Evolutionary conservation across 2,113 vertebrate species (phyloP).

Genomic region (Chloroceryle aenea): DNA sequence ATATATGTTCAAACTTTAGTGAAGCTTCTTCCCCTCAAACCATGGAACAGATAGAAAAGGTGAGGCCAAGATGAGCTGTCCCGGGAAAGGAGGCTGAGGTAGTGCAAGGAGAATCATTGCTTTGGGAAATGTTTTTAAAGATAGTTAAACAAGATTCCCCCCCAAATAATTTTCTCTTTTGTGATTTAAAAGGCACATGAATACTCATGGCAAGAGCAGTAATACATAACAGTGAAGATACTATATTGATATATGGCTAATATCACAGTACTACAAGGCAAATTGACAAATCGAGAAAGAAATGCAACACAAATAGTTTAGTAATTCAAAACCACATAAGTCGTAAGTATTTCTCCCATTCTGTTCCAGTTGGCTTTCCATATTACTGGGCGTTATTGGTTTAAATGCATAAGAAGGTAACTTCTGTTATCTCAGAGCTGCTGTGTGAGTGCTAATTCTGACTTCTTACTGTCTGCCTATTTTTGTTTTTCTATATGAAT

Average conservation of each 20-base stretch:
- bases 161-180: not conserved
- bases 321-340: not conserved
- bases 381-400: not conserved
- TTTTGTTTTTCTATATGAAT: not conserved
- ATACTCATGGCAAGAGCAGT: not conserved
- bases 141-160: not conserved
- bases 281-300: not conserved
- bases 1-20: not conserved
- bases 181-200: not conserved
- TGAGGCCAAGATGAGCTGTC: not conserved
- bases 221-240: not conserved
- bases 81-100: not conserved
- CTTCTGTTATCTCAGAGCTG: not conserved
- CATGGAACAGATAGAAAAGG: not conserved
- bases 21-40: not conserved
- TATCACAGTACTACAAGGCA: not conserved
- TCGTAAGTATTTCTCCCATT: not conserved
- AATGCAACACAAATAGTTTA: not conserved
- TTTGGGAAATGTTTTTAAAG: not conserved
- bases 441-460: not conserved
- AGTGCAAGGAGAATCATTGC: not conserved
- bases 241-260: not conserved
- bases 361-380: not conserved
- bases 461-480: not conserved
- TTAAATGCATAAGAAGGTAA: not conserved